Base-by-base conservation (phyloP, 2,113 vertebrate genomes). In the Syrmaticus mikado region DNA sequence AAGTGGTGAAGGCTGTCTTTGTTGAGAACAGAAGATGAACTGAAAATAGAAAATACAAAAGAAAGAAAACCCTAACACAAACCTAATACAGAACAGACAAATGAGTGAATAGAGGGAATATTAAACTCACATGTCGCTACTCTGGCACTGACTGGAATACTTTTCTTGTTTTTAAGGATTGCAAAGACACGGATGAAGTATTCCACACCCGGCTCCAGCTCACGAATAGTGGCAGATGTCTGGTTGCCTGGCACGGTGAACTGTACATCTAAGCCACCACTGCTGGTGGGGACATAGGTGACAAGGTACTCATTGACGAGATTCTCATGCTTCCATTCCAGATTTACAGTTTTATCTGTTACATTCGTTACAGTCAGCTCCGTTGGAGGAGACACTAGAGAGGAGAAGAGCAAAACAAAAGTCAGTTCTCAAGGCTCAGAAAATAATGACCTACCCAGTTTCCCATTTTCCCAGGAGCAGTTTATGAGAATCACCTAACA, bases 101-200 rank as follows among this genome's bases (percentile, higher is more conserved):
- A 76, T 60, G 52, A 50, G 52, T 28, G 61, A 76, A 36, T 1
- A 52, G 2, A 30, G n/a, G 24, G 38, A 74, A 57, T 64, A 20
- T 38, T 41, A 24, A 82, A 98, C 97, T 97, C 89, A 99, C 99
- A 98, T 22, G 99, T 99, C 68, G 99, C 99, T 58, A 99, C 98
- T 18, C 99, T 97, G 74, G 99, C 99, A 2, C 98, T 99, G 95
- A 99, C 98, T 8, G 99, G 99, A 76, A 99, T 97, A 45, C 99
- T 99, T 94, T 86, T 99, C 97, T 99, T 98, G 97, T 99, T 99
- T 95, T 98, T 99, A 13, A 99, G 98, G 91, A 99, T 95, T 76
- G 99, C 99, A 36, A 98, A 99, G 45, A 99, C 99, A 0, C 98
- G 99, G 95, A 99, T 98, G 10, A 99, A 98, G 66, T 99, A 99